A percentile compares a stretch with the other conserved stretches of the same genome.
phyloP scores from a whole-genome alignment of 2,888 invertebrate species.

The Pseudococcus longispinus region DNA sequence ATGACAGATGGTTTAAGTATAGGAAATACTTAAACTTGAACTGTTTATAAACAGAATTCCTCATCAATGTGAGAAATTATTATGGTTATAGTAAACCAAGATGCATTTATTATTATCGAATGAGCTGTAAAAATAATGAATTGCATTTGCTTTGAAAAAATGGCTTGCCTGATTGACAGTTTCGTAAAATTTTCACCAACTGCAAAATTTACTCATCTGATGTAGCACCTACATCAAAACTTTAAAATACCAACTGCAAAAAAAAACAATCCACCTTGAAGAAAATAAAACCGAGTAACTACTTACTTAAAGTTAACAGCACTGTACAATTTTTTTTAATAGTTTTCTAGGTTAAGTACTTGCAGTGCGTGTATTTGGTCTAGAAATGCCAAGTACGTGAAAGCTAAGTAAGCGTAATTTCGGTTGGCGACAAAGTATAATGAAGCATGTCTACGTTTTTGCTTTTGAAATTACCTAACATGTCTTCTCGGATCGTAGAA shows the following conservation, averaged over 20 bases:
- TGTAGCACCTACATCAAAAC: too few relatives aligned
- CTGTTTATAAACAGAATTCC: slow-evolving; percentile 33
- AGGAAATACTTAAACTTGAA: neutral
- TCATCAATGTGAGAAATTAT: neutral
- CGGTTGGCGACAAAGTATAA: neutral
- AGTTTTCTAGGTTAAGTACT: slow-evolving; percentile 10
- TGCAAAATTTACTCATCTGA: too few relatives aligned
- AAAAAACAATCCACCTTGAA: neutral
- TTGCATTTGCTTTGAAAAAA: neutral
- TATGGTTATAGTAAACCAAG: neutral
- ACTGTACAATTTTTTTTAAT: neutral
- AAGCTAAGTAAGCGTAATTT: neutral
- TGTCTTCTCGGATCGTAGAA: neutral
- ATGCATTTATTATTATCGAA: neutral
- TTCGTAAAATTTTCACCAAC: too few relatives aligned
- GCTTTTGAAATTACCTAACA: slow-evolving; percentile 1
- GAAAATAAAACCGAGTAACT: neutral
- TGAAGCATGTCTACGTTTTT: neutral
- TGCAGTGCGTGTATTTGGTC: neutral
- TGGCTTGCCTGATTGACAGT: too few relatives aligned
- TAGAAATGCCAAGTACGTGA: neutral
- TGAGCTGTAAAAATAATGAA: neutral
- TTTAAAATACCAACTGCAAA: neutral
- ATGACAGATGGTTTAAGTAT: slow-evolving; percentile 14
- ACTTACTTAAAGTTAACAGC: neutral